Percentiles rank a stretch among this genome's conserved stretches.
These are phyloP conservation scores for Drosophila virilis DNA, from an alignment of 1,140 invertebrate species.

Conservation along the genomic window DNA sequence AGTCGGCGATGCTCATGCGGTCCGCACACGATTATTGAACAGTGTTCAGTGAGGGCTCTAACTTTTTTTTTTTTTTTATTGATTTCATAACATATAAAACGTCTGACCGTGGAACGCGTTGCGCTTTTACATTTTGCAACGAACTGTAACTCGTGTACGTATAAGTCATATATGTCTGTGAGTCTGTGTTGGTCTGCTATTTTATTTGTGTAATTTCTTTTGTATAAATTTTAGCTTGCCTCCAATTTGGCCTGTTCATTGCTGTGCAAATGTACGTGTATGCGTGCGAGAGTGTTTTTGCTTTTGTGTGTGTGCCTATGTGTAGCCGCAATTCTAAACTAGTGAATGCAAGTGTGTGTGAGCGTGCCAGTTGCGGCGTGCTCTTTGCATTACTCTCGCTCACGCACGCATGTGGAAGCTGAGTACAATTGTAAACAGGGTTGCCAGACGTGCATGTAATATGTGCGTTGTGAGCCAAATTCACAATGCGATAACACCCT, in stretches of 20 bases:
- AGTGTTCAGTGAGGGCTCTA: slow-evolving; percentile 45
- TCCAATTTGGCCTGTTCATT: slow-evolving; percentile 66
- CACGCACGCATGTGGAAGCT: slow-evolving; percentile 74
- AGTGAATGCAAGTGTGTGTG: slow-evolving; percentile 28
- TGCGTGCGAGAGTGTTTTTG: slow-evolving; percentile 28
- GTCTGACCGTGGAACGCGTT: slow-evolving; percentile 44
- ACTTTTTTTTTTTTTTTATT: slow-evolving; percentile 76
- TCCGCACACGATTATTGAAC: slow-evolving; percentile 41
- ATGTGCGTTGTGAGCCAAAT: neutral
- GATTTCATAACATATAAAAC: slow-evolving; percentile 82
- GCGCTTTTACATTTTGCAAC: slow-evolving; percentile 52
- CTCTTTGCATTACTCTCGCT: slow-evolving; percentile 44
- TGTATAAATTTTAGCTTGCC: slow-evolving; percentile 67
- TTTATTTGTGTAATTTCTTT: slow-evolving; percentile 73
- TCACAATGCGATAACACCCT: slow-evolving; percentile 21
- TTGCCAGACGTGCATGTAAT: slow-evolving; percentile 50
- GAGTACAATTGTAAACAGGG: slow-evolving; percentile 60
- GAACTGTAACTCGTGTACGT: slow-evolving; percentile 47
- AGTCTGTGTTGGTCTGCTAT: slow-evolving; percentile 20
- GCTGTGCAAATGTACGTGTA: slow-evolving; percentile 33
- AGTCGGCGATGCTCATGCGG: slow-evolving; percentile 51
- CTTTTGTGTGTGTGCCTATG: slow-evolving; percentile 12
- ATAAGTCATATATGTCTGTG: neutral
- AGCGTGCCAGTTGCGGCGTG: slow-evolving; percentile 27
- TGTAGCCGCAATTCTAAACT: slow-evolving; percentile 67